Evolutionary conservation across 2,113 vertebrate species (phyloP).

Genomic region (Lampris incognitus): DNA sequence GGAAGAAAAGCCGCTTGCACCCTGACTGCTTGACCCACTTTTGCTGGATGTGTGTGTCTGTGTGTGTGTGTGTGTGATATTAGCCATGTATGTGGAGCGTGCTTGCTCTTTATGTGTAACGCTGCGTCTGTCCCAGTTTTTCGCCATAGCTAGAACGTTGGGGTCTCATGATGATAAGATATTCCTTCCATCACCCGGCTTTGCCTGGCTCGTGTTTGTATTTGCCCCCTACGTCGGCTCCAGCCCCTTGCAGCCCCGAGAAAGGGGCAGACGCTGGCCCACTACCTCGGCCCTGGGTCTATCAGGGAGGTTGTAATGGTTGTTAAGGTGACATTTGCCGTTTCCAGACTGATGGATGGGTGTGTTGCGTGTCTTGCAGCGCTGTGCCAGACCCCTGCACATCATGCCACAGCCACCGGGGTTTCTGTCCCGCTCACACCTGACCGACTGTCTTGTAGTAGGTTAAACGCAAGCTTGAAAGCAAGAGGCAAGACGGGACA

Average conservation of each 20-base stretch:
- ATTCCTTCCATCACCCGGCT: too few relatives aligned
- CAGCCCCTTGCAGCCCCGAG: too few relatives aligned
- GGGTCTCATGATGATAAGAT: too few relatives aligned
- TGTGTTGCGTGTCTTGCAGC: slow-evolving; percentile 50
- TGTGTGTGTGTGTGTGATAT: slow-evolving; percentile 25
- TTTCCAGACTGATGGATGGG: slow-evolving; percentile 37
- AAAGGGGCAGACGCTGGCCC: too few relatives aligned
- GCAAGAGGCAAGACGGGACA: too few relatives aligned
- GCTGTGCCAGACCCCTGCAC: slow-evolving; percentile 20
- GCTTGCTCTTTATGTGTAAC: slow-evolving; percentile 65
- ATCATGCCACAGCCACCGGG: too few relatives aligned
- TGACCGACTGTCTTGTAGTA: slow-evolving; percentile 23
- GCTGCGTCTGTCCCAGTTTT: slow-evolving; percentile 64
- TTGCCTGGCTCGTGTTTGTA: too few relatives aligned
- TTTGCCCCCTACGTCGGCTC: too few relatives aligned
- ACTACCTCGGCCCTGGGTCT: too few relatives aligned
- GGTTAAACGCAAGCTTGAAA: too few relatives aligned
- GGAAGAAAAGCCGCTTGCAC: slow-evolving; percentile 46
- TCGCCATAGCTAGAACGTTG: background rate
- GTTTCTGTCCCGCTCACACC: slow-evolving; percentile 21
- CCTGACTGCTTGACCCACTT: slow-evolving; percentile 70
- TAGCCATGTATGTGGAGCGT: slow-evolving; percentile 42
- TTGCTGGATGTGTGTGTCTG: slow-evolving; percentile 51
- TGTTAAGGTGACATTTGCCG: slow-evolving; percentile 15
- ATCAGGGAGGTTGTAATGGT: background rate